phyloP scores from a whole-genome alignment of 2,797 vertebrate species.

The Typhlichthys subterraneus region DNA sequence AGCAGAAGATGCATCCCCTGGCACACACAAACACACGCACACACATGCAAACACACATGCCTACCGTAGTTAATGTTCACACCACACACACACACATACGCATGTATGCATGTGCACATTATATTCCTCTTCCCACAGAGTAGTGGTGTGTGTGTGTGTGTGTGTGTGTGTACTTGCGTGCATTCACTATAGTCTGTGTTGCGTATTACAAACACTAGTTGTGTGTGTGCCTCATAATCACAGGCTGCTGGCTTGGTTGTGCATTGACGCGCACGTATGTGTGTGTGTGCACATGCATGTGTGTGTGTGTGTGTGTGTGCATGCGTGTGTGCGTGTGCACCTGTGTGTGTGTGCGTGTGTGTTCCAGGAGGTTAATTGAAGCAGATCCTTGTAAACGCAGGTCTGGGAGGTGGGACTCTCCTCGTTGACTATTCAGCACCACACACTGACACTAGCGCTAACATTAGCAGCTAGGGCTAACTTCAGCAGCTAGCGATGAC shows the following conservation, averaged over 20 bases:
- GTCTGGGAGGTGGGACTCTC: conserved; percentile 42
- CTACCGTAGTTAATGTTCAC: neutral
- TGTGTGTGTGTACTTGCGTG: neutral
- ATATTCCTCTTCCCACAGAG: neutral
- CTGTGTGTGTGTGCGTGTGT: conserved; percentile 14
- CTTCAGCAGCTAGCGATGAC: conserved; percentile 23
- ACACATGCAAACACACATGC: conserved; percentile 8
- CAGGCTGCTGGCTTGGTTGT: too few relatives aligned
- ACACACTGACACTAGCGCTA: conserved; percentile 31
- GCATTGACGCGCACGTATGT: neutral
- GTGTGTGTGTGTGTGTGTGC: too few relatives aligned
- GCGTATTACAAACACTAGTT: conserved; percentile 38
- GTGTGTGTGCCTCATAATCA: neutral
- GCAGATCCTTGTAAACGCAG: conserved; percentile 64
- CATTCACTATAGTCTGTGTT: conserved; percentile 29
- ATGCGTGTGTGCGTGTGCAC: conserved; percentile 17
- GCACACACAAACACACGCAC: conserved; percentile 5
- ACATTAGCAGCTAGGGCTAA: conserved; percentile 11
- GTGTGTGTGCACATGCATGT: conserved; percentile 7
- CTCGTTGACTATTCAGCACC: conserved; percentile 58
- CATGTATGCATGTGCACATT: neutral
- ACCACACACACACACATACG: conserved; percentile 3
- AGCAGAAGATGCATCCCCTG: conserved; percentile 22
- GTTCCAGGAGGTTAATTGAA: conserved; percentile 69
- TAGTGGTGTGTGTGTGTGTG: conserved; percentile 13